These are phyloP conservation scores for Phalacrocorax aristotelis DNA, from an alignment of 2,113 vertebrate genomes.

Conservation along the genomic window DNA sequence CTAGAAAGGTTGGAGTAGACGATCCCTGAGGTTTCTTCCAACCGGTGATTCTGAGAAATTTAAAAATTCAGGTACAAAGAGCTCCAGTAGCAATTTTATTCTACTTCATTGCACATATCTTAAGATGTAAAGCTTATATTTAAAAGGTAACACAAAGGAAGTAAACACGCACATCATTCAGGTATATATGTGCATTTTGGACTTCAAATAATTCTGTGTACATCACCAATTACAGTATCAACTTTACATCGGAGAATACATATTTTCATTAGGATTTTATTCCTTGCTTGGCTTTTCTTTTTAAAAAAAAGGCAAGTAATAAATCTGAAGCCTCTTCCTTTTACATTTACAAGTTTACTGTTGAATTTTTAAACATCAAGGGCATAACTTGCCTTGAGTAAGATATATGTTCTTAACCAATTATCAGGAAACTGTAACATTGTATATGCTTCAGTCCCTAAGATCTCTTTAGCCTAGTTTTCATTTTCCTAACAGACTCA, in stretches of 20 bases:
- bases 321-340: neutral
- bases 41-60: neutral
- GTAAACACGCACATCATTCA: neutral
- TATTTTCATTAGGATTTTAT: neutral
- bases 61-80: neutral
- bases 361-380: neutral
- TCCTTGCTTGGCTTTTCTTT: neutral
- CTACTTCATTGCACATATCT: neutral
- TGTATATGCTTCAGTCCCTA: neutral
- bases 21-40: too few species aligned
- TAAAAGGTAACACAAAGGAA: neutral
- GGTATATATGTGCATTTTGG: neutral
- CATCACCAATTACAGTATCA: neutral
- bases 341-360: neutral
- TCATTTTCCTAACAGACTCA: neutral
- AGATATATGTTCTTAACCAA: neutral
- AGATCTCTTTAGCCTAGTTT: neutral
- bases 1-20: too few species aligned
- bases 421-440: neutral
- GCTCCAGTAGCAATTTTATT: neutral
- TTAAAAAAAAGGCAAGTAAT: neutral
- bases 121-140: neutral
- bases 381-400: neutral
- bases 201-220: neutral
- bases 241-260: neutral